Evolutionary conservation across 2,113 vertebrate genomes (phyloP).

Genomic region (Tupaia tana): DNA sequence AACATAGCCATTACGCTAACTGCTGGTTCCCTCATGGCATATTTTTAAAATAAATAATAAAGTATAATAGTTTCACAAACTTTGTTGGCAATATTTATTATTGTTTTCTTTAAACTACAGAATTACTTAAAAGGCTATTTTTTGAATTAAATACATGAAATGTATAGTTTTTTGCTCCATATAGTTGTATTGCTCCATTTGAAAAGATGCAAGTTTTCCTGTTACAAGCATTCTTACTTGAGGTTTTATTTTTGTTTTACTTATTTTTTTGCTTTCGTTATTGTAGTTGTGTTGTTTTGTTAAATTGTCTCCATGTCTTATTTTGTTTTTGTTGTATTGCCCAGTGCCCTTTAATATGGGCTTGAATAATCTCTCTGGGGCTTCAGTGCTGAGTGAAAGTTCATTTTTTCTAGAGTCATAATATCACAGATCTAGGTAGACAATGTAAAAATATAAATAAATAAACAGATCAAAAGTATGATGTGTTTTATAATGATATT

Average conservation of each 20-base stretch:
- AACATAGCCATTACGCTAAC: too few relatives aligned
- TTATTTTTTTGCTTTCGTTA: neutral
- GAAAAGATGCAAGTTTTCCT: neutral
- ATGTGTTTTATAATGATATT: neutral
- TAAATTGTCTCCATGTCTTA: neutral
- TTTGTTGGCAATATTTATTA: neutral
- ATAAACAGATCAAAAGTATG: neutral
- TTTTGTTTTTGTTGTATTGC: neutral
- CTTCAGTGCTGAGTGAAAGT: neutral
- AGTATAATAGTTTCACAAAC: neutral
- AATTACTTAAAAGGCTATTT: neutral
- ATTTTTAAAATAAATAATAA: constrained; percentile 40
- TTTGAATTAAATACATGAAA: neutral
- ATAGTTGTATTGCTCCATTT: neutral
- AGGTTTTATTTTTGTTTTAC: neutral
- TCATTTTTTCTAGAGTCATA: neutral
- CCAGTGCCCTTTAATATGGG: neutral
- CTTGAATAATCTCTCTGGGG: neutral
- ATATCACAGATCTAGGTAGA: neutral
- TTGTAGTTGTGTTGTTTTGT: neutral
- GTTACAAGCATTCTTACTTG: neutral
- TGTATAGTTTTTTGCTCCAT: neutral
- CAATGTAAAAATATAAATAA: neutral
- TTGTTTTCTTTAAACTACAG: neutral
- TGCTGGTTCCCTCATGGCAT: too few relatives aligned